Evolutionary conservation across 1,140 invertebrate species (phyloP).

Genomic region (Drosophila orosa): DNA sequence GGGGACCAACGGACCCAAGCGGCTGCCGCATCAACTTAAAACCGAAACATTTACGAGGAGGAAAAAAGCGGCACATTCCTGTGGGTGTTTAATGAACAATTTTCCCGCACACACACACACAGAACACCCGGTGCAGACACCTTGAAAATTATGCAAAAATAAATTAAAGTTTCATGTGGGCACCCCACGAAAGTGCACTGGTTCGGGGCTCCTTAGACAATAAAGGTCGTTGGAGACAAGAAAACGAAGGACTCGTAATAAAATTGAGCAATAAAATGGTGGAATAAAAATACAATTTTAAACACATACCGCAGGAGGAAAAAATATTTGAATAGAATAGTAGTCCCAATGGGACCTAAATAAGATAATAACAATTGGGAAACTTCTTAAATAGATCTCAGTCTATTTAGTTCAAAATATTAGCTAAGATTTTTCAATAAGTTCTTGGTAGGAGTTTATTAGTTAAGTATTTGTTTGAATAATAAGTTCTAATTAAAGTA

Average conservation of each 20-base stretch:
- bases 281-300: conserved; percentile 51
- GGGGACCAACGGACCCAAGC: neutral
- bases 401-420: neutral
- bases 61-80: conserved; percentile 25
- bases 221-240: neutral
- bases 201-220: neutral
- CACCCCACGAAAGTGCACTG: conserved; percentile 9
- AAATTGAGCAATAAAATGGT: neutral
- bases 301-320: conserved; percentile 42
- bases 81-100: conserved; percentile 52
- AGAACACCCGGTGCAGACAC: conserved; percentile 6
- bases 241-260: conserved; percentile 3
- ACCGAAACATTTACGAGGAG: conserved; percentile 20
- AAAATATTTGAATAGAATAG: conserved; percentile 39
- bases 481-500: neutral
- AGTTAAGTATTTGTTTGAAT: neutral
- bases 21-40: conserved; percentile 24
- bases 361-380: neutral
- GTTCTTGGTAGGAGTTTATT: no score
- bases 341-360: conserved; percentile 37
- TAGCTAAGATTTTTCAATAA: neutral
- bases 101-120: conserved; percentile 1
- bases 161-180: conserved; percentile 49
- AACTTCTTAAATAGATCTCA: neutral
- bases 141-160: conserved; percentile 44